These are phyloP conservation scores for Nestor notabilis DNA, from an alignment of 2,113 vertebrate species.

Conservation along the genomic window DNA sequence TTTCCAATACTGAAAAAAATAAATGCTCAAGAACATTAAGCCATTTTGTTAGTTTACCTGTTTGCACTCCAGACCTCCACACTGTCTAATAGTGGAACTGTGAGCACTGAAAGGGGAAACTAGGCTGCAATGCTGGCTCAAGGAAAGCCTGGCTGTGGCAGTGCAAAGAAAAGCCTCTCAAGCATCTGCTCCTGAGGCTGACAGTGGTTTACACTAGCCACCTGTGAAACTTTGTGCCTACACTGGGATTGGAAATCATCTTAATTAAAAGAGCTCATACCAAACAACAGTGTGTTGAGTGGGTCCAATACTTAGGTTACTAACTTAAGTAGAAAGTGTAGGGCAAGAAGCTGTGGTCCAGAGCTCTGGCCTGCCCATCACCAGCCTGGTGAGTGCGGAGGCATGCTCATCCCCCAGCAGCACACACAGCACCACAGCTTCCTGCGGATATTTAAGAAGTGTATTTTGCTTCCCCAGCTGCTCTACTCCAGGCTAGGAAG, in stretches of 20 bases:
- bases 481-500: neutral
- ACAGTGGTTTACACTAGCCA: neutral
- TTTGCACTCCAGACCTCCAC: neutral
- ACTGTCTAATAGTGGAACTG: neutral
- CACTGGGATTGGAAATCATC: neutral
- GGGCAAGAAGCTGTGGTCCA: neutral
- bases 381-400: fast-evolving
- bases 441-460: fast-evolving
- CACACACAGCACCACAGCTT: neutral
- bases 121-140: fast-evolving
- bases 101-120: neutral
- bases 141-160: neutral
- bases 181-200: neutral
- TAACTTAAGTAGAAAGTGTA: fast-evolving
- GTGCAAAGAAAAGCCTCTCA: neutral
- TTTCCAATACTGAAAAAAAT: neutral
- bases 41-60: neutral
- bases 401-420: neutral
- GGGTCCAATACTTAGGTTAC: neutral
- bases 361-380: neutral
- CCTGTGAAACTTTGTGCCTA: neutral
- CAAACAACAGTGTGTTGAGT: neutral
- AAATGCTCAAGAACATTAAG: neutral
- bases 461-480: neutral
- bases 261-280: neutral